Base-by-base conservation (phyloP, 2,113 vertebrate genomes). In the Rynchops niger region DNA sequence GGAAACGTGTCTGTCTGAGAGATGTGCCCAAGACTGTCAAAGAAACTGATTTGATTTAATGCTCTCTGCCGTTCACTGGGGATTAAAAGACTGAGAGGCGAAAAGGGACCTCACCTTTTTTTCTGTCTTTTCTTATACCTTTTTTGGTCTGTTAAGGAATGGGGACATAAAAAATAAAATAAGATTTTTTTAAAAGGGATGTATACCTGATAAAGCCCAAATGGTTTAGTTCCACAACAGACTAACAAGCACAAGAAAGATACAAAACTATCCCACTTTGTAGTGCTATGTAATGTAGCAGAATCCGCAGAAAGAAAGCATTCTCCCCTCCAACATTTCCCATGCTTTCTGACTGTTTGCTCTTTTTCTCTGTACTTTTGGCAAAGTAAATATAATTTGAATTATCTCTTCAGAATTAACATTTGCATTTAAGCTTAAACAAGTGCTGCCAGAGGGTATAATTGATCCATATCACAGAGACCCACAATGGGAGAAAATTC, bases 21-120 rank as follows among this genome's bases (percentile, higher is more conserved):
- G 69, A 58, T 67, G 82, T 93, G 72, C 72, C 86, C 84, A 91
- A 69, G 62, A 94, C 63, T 73, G 82, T 94, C 83, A 93, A 93
- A 96, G n/a, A 95, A 67, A 71, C 76, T 86, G 91, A 73, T 96
- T 82, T 92, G 66, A 85, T 95, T 92, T 74, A 96, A n/a, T 67
- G 76, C 78, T 95, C 45, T 34, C 40, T 81, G 67, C 49, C 89
- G 72, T 96, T 85, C 86, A 86, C 78, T 80, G 79, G 81, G 9
- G 55, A 96, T 93, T 90, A 97, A 96, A 92, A 95, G 42, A 65
- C 52, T 79, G 86, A 81, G 66, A 92, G 88, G 83, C 59, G 67
- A 62, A 79, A 56, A 77, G 19, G 11, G 52, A 92, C 88, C 47
- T 93, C 42, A 95, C 32, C 12, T 8, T 30, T 52, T 76, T 26